These are phyloP conservation scores for Argyra leucocephala DNA, from an alignment of 2,888 invertebrate genomes.

Conservation along the genomic window DNA sequence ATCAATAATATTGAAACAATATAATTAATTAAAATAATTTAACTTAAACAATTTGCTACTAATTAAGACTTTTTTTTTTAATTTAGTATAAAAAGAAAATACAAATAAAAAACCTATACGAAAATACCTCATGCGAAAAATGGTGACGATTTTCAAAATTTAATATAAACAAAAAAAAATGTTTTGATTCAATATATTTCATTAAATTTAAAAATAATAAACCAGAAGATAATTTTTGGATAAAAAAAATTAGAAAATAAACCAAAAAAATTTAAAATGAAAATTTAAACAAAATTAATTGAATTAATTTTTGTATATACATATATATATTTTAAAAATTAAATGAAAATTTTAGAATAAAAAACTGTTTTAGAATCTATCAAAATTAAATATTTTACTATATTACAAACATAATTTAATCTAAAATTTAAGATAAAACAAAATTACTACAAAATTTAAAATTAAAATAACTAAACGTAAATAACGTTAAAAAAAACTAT, in stretches of 20 bases:
- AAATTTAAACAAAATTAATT: constrained; percentile 2
- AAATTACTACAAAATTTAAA: not conserved
- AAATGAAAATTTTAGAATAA: constrained; percentile 6
- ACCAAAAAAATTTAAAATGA: not conserved
- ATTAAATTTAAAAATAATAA: not conserved
- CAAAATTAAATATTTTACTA: constrained; percentile 22
- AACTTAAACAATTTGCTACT: constrained; percentile 2
- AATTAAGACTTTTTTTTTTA: not conserved
- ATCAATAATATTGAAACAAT: not conserved
- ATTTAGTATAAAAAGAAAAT: not conserved
- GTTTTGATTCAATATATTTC: not conserved
- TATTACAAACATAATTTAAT: constrained; percentile 17
- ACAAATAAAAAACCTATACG: not conserved
- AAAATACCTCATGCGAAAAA: constrained; percentile 11
- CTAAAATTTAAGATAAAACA: not conserved
- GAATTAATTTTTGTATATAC: not conserved
- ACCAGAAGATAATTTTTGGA: constrained; percentile 19
- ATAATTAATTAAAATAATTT: not conserved
- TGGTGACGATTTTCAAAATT: constrained; percentile 9
- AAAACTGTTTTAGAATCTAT: constrained; percentile 21
- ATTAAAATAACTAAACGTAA: not conserved
- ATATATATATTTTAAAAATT: too few relatives aligned
- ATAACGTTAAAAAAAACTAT: not conserved
- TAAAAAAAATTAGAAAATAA: constrained; percentile 18
- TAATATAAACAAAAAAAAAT: not conserved